These are phyloP conservation scores for Florisuga fusca DNA, from an alignment of 2,797 vertebrate species.

Conservation along the genomic window DNA sequence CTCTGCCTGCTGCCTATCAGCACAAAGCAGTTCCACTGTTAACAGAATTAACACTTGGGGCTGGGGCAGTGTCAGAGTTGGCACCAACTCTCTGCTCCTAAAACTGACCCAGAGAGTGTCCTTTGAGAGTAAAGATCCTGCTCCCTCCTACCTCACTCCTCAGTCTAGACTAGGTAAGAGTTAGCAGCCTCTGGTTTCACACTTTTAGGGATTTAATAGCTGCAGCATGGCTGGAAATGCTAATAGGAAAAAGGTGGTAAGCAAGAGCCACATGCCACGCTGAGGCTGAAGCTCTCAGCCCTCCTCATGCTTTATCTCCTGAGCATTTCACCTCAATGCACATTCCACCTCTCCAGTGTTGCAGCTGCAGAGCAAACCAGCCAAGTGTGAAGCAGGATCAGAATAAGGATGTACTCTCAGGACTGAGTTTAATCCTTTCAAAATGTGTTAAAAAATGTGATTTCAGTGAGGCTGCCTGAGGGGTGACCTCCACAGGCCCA, in stretches of 20 bases:
- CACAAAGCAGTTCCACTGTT: not conserved
- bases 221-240: not conserved
- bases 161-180: rapidly evolving
- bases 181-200: not conserved
- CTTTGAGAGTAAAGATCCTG: not conserved
- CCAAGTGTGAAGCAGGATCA: not conserved
- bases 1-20: not conserved
- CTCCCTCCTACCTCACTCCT: not conserved
- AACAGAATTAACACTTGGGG: no score
- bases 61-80: not conserved
- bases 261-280: not conserved
- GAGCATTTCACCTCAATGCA: rapidly evolving
- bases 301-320: not conserved
- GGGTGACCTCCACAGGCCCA: not conserved
- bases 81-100: not conserved
- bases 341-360: not conserved
- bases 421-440: not conserved
- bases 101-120: not conserved
- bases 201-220: not conserved
- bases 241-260: not conserved
- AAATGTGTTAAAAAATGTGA: not conserved
- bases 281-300: not conserved
- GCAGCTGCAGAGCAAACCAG: not conserved
- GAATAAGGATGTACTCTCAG: rapidly evolving
- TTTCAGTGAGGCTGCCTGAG: not conserved